Evolutionary conservation across 2,113 vertebrate species (phyloP).

Genomic region (Bos indicus): DNA sequence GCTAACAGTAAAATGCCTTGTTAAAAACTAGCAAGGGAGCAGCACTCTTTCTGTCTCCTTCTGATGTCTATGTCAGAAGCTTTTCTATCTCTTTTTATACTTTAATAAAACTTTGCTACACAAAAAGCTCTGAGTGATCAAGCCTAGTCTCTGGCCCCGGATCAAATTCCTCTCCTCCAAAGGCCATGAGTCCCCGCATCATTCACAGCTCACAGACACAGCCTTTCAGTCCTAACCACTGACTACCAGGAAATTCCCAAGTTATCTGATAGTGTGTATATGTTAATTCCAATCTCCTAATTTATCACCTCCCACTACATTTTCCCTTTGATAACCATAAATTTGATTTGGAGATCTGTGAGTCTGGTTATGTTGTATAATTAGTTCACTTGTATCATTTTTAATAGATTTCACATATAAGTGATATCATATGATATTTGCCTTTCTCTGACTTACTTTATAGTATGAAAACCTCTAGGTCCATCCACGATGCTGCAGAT

Average conservation of each 20-base stretch:
- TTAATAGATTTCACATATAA: not conserved
- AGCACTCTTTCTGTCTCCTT: not conserved
- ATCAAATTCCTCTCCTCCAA: not conserved
- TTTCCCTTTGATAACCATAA: not conserved
- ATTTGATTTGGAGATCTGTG: not conserved
- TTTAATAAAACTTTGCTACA: not conserved
- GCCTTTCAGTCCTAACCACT: not conserved
- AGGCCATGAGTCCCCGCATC: accelerated
- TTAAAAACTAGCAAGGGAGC: not conserved
- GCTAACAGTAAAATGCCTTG: not conserved
- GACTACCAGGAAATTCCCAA: not conserved
- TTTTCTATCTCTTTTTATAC: not conserved
- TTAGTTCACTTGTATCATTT: not conserved
- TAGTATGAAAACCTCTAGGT: not conserved
- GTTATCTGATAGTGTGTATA: not conserved
- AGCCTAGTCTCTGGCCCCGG: not conserved
- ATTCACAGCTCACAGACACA: accelerated
- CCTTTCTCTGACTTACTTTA: not conserved
- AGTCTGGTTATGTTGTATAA: not conserved
- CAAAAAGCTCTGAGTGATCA: not conserved
- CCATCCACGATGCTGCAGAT: not conserved
- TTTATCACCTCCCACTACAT: not conserved
- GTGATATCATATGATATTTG: not conserved
- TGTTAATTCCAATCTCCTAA: not conserved
- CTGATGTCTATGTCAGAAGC: not conserved